These are phyloP conservation scores for Andrena minutula DNA, from an alignment of 2,888 invertebrate species.

Conservation along the genomic window DNA sequence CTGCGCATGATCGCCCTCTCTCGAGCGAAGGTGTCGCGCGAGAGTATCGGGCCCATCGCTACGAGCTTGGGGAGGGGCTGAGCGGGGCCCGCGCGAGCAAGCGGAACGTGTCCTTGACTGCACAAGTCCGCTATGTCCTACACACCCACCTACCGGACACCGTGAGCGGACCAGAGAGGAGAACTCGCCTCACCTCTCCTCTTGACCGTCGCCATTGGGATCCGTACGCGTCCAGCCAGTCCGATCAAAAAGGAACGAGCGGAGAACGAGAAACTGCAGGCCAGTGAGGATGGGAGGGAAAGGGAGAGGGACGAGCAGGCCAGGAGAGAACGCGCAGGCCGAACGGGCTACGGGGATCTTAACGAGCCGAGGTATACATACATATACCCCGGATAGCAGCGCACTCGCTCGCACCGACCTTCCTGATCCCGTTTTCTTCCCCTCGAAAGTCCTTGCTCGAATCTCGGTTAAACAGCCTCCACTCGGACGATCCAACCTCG, in stretches of 20 bases:
- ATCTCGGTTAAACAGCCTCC: constrained; percentile 10
- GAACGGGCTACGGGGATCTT: constrained; percentile 17
- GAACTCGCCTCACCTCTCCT: constrained; percentile 48
- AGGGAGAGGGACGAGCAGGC: constrained; percentile 5
- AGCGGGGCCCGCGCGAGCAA: constrained; percentile 67
- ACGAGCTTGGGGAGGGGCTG: constrained; percentile 55
- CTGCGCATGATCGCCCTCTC: no score
- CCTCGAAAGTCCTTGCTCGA: constrained; percentile 61
- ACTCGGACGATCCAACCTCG: no score
- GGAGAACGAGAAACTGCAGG: background rate
- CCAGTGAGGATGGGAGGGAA: constrained; percentile 15
- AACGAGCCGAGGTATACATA: constrained; percentile 30
- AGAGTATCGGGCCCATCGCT: constrained; percentile 33
- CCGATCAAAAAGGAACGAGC: constrained; percentile 27
- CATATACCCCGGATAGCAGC: constrained; percentile 12
- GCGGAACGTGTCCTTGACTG: constrained; percentile 78
- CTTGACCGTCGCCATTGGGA: constrained; percentile 48
- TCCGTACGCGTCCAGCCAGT: constrained; percentile 50
- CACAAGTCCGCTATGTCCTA: constrained; percentile 77
- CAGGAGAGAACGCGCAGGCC: background rate
- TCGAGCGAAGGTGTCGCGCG: background rate
- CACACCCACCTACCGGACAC: constrained; percentile 74
- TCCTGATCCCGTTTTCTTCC: constrained; percentile 73
- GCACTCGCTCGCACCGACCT: constrained; percentile 61
- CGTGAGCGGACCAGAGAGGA: constrained; percentile 49